A percentile compares a stretch with the other conserved stretches of the same genome.
These are phyloP conservation scores for Plestiodon gilberti DNA, from an alignment of 2,113 vertebrate species.

Conservation along the genomic window DNA sequence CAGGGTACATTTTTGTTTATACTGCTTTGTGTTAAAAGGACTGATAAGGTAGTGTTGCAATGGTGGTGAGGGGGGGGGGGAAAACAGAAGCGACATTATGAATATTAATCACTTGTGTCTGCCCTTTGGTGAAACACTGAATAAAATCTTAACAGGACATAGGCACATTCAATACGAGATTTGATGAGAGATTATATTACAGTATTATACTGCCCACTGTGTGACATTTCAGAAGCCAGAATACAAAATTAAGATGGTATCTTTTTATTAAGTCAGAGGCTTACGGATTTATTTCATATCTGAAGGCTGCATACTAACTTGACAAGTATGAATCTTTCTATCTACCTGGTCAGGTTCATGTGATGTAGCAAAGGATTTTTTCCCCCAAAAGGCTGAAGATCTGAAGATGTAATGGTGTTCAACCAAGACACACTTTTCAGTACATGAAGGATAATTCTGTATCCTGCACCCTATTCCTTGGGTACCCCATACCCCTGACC, in stretches of 20 bases:
- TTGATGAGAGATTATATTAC: conserved; percentile 20
- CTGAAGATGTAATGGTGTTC: not conserved
- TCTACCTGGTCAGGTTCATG: too few species aligned
- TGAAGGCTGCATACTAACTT: conserved; percentile 18
- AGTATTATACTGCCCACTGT: not conserved
- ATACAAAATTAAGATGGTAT: not conserved
- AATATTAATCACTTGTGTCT: conserved; percentile 45
- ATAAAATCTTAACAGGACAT: conserved; percentile 21
- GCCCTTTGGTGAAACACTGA: conserved; percentile 29
- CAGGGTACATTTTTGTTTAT: conserved; percentile 31
- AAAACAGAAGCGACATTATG: not conserved
- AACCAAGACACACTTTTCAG: not conserved
- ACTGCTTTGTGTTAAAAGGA: not conserved
- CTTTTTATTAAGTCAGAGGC: conserved; percentile 24
- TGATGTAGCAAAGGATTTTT: not conserved
- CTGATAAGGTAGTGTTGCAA: conserved; percentile 16
- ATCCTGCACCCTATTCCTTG: not conserved
- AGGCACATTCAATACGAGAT: conserved; percentile 26
- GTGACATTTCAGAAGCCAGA: conserved; percentile 49
- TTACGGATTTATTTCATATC: conserved; percentile 19
- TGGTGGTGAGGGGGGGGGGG: not conserved
- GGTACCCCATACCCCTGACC: not conserved
- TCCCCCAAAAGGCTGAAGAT: too few species aligned
- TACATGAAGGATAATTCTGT: not conserved
- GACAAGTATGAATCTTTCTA: too few species aligned